phyloP scores from a whole-genome alignment of 37 sponge, comb jelly and placozoan genomes.

The Cladorhizidae sp. region DNA sequence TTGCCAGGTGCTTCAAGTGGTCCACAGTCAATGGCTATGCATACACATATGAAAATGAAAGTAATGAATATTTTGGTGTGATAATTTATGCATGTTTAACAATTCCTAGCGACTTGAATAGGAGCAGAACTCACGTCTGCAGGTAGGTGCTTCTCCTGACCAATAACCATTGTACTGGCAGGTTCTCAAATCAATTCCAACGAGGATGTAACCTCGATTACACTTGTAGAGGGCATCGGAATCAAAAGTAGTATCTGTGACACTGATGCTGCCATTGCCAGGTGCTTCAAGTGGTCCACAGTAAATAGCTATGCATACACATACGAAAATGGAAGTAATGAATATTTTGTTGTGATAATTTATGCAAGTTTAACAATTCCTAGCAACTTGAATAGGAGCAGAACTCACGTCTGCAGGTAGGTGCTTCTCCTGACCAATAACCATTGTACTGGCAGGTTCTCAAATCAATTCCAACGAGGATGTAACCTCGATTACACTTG shows the following conservation, averaged over 20 bases:
- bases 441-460: slow-evolving; percentile 17
- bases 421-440: slow-evolving; percentile 19
- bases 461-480: slow-evolving; percentile 13
- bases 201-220: slow-evolving; percentile 40
- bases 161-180: slow-evolving; percentile 56
- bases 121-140: slow-evolving; percentile 34
- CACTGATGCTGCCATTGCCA: slow-evolving; percentile 18
- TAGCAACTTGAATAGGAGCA: too few relatives aligned
- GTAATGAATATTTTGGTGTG: not conserved
- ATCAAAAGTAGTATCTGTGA: slow-evolving; percentile 15
- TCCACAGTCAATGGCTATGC: slow-evolving; percentile 37
- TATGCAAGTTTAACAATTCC: not conserved
- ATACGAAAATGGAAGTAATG: not conserved
- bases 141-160: slow-evolving; percentile 50
- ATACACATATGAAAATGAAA: not conserved
- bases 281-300: slow-evolving; percentile 43
- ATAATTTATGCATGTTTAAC: too few relatives aligned
- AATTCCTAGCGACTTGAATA: not conserved
- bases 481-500: slow-evolving; percentile 23
- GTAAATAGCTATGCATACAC: slow-evolving; percentile 54
- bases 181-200: slow-evolving; percentile 25
- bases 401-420: slow-evolving; percentile 29
- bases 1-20: slow-evolving; percentile 11
- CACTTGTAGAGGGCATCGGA: slow-evolving; percentile 57
- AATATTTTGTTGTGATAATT: not conserved